Percentiles rank a stretch among this genome's conserved stretches.
Evolutionary conservation across 2,888 invertebrate species (phyloP).

Genomic region (Adineta ricciae): DNA sequence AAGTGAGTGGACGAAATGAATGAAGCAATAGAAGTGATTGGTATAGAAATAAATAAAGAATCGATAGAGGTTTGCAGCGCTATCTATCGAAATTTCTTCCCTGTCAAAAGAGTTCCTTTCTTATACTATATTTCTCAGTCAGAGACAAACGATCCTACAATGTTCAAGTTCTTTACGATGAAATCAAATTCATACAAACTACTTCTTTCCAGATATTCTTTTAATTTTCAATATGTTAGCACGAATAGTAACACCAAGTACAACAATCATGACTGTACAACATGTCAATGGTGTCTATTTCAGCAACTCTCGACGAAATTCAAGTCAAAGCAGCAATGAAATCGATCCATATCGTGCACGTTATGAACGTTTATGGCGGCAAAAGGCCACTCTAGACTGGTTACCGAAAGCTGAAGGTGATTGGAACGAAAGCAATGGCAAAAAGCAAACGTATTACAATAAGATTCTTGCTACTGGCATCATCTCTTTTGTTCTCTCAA

Average conservation of each 20-base stretch:
- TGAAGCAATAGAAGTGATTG: not conserved
- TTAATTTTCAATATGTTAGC: not conserved
- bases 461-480: not conserved
- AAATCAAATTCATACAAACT: not conserved
- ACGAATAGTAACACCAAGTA: not conserved
- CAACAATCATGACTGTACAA: not conserved
- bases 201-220: not conserved
- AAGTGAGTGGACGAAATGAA: not conserved
- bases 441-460: not conserved
- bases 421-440: not conserved
- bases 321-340: not conserved
- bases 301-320: not conserved
- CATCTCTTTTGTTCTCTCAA: not conserved
- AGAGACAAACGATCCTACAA: not conserved
- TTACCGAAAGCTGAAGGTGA: slow-evolving; percentile 1
- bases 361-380: not conserved
- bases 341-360: not conserved
- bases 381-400: slow-evolving; percentile 9
- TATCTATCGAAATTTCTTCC: not conserved
- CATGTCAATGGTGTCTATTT: not conserved
- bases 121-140: not conserved
- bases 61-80: not conserved
- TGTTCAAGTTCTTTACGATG: no score
- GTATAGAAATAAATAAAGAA: not conserved
- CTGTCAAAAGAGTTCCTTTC: not conserved